phyloP scores from a whole-genome alignment of 2,888 invertebrate species.

The Zonitis immaculata region DNA sequence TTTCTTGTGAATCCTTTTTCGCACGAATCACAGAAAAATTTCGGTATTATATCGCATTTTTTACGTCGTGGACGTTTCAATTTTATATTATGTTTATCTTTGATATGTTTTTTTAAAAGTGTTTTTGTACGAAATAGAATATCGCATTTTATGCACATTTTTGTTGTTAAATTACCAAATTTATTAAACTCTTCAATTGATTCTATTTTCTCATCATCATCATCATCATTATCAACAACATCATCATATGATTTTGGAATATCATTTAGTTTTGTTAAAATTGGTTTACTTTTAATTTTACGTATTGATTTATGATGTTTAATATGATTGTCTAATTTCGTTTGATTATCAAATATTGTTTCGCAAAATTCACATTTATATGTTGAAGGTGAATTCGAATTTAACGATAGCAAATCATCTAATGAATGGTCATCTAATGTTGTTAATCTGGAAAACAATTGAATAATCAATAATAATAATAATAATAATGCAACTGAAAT shows the following conservation, averaged over 20 bases:
- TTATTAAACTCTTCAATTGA: constrained; percentile 30
- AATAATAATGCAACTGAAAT: not conserved
- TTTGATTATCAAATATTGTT: not conserved
- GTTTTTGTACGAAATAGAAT: constrained; percentile 25
- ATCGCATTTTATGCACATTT: constrained; percentile 28
- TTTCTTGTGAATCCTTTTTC: constrained; percentile 42
- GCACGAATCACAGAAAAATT: constrained; percentile 40
- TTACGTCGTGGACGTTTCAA: constrained; percentile 29
- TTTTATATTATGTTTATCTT: constrained; percentile 24
- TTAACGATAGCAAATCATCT: not conserved
- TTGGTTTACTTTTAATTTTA: constrained; percentile 2
- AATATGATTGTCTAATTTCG: not conserved
- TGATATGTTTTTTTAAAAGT: constrained; percentile 30
- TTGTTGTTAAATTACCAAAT: constrained; percentile 32
- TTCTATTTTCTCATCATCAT: not conserved
- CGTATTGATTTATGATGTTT: not conserved
- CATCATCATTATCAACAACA: not conserved
- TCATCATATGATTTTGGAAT: not conserved
- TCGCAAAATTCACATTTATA: constrained; percentile 1
- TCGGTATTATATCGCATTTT: constrained; percentile 34
- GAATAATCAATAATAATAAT: too few relatives aligned
- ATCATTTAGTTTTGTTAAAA: not conserved
- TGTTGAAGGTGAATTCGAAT: not conserved
- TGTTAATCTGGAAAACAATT: not conserved
- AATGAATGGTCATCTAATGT: not conserved